Percentiles rank a stretch among this genome's conserved stretches.
Conservation (phyloP, 2,797 vertebrate species). For the Pangasius djambal region DNA sequence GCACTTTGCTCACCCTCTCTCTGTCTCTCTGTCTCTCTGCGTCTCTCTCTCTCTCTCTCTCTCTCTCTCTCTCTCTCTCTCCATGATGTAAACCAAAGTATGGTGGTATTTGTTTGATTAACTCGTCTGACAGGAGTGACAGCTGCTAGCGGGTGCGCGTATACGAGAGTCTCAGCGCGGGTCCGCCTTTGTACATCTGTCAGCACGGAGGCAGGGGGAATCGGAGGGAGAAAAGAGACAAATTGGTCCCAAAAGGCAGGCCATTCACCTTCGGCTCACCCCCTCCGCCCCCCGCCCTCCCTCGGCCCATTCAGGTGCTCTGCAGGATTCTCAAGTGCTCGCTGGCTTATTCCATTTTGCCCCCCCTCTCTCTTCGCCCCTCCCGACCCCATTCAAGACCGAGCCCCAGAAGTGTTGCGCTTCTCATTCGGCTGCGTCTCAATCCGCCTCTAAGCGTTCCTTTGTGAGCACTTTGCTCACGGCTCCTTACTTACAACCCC, state of each 20-base stretch:
- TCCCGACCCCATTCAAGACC: conserved; percentile 83
- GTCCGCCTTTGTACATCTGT: conserved; percentile 99
- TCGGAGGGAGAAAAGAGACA: conserved; percentile 99
- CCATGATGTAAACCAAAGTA: conserved; percentile 88
- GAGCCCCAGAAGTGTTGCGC: conserved; percentile 98
- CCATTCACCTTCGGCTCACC: conserved; percentile 98
- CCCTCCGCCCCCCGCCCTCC: conserved; percentile 75
- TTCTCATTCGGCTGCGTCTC: conserved; percentile 87
- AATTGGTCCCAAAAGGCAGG: conserved; percentile 99
- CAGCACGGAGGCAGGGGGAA: conserved; percentile 95
- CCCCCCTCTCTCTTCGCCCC: conserved; percentile 87
- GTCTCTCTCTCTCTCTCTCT: conserved; percentile 1
- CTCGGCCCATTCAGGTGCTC: conserved; percentile 93
- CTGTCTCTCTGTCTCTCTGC: conserved; percentile 1
- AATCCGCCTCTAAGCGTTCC: conserved; percentile 84
- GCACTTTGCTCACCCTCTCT: conserved; percentile 12
- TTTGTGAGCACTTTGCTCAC: conserved; percentile 86
- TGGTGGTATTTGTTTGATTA: conserved; percentile 99
- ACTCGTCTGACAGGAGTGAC: conserved; percentile 99
- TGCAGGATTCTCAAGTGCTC: conserved; percentile 98
- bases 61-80: conserved; percentile 54
- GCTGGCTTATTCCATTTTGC: conserved; percentile 99
- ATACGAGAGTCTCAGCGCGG: conserved; percentile 98
- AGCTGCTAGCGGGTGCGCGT: conserved; percentile 96
- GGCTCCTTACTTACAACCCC: conserved; percentile 81